Evolutionary conservation across 2,113 vertebrate genomes (phyloP).

Genomic region (Regulus satrapa): DNA sequence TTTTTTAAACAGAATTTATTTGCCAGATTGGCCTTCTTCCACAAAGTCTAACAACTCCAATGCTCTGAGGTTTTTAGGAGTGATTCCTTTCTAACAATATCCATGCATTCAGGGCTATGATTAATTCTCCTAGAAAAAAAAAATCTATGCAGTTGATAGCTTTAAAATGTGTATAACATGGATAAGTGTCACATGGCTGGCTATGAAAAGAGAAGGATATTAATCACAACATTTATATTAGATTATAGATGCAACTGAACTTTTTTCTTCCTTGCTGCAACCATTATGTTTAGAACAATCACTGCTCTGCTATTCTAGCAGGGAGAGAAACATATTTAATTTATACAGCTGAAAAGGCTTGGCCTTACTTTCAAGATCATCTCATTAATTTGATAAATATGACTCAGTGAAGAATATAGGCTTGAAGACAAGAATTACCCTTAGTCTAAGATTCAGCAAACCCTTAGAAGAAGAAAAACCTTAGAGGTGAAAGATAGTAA

Average conservation of each 20-base stretch:
- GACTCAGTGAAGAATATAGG: background rate
- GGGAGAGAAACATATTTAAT: background rate
- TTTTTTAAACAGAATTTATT: background rate
- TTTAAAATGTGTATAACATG: slow-evolving; percentile 10
- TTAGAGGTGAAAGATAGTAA: background rate
- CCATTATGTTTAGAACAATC: background rate
- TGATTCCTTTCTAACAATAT: slow-evolving; percentile 1
- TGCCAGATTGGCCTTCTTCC: background rate
- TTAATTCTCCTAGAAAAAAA: background rate
- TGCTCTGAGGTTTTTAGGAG: background rate
- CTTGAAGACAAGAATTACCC: background rate
- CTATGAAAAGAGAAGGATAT: background rate
- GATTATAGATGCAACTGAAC: background rate
- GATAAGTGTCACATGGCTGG: background rate
- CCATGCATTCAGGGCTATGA: background rate
- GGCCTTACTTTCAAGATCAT: background rate
- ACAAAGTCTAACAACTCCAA: background rate
- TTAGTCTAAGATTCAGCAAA: background rate
- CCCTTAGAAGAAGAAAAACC: background rate
- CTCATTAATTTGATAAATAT: background rate
- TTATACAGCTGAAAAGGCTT: background rate
- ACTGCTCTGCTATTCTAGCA: background rate
- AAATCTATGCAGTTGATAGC: background rate
- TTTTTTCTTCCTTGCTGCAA: background rate
- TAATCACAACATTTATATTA: slow-evolving; percentile 27